A percentile compares a stretch with the other conserved stretches of the same genome.
Evolutionary conservation across 1,140 invertebrate genomes (phyloP).

Genomic region (Musca domestica): DNA sequence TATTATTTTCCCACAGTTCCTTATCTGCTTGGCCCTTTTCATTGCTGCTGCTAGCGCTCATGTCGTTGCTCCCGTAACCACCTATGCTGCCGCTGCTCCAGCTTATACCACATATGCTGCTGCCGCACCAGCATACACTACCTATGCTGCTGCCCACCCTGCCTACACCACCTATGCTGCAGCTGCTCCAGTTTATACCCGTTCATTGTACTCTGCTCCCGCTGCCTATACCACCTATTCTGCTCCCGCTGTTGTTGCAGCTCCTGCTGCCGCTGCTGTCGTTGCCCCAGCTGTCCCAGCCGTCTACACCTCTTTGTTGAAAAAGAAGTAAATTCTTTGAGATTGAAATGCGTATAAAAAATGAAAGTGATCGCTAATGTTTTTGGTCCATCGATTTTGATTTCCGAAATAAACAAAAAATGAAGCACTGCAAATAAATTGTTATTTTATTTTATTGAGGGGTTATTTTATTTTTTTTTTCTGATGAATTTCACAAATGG

Average conservation of each 20-base stretch:
- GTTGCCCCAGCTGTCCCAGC: not conserved
- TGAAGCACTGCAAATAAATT: no score
- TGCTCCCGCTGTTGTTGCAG: not conserved
- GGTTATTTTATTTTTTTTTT: no score
- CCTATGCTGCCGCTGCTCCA: not conserved
- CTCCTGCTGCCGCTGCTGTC: not conserved
- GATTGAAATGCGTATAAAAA: no score
- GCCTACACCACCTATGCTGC: slow-evolving; percentile 1
- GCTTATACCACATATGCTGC: not conserved
- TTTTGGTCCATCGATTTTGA: no score
- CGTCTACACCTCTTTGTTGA: not conserved
- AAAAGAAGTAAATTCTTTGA: not conserved
- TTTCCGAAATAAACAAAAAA: no score
- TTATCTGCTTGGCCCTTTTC: not conserved
- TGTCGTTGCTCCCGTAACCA: not conserved
- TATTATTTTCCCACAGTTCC: not conserved
- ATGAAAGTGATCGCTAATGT: no score
- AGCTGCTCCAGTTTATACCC: not conserved
- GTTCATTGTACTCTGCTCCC: not conserved
- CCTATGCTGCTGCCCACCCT: not conserved
- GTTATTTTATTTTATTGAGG: no score
- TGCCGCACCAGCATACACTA: not conserved
- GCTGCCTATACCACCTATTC: not conserved
- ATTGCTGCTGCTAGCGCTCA: not conserved
- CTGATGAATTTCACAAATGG: no score